Base-by-base conservation (phyloP, 2,113 vertebrate species). In the Nestor notabilis region DNA sequence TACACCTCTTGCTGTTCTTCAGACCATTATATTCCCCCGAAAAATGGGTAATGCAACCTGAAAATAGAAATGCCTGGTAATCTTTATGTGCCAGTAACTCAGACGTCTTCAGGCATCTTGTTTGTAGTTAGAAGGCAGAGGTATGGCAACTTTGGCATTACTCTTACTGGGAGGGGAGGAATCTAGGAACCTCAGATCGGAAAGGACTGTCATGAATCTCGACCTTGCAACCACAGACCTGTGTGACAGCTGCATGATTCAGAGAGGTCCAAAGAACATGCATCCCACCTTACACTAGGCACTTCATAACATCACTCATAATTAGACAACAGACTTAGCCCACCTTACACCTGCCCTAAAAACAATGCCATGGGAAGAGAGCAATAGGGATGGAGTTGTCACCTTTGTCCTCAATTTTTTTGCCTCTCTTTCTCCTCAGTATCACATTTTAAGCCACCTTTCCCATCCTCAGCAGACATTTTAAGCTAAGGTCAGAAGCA, bases 171-270 rank as follows among this genome's bases (percentile, higher is more conserved):
- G 20, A 92, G 7, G 5, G 3, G n/a, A 83, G 21, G 14, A 90
- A 88, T 69, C 21, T 44, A 44, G 64, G 41, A 91, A 69, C 9
- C 13, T 63, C 2, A 2, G 3, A 47, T 21, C 33, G 19, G 12
- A 72, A 88, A 56, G 33, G 56, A 41, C 43, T 75, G 20, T 37
- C 43, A 60, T 52, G 23, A 82, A 87, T 64, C 29, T 6, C 29
- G 11, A 64, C 23, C 19, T 87, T 0, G 0, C 3, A 21, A 9
- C 8, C 17, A 11, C 27, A 91, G 31, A 55, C n/a, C 28, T n/a
- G 6, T 31, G 37, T 70, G 35, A 78, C 5, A 52, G 39, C 39
- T 65, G 13, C 7, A 3, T 39, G 52, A 80, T 39, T 65, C 39
- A 43, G 41, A 87, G 17, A 17, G 7, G 11, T 9, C 13, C 44